phyloP scores from a whole-genome alignment of 2,888 invertebrate species.

The Adelognathus sp. region DNA sequence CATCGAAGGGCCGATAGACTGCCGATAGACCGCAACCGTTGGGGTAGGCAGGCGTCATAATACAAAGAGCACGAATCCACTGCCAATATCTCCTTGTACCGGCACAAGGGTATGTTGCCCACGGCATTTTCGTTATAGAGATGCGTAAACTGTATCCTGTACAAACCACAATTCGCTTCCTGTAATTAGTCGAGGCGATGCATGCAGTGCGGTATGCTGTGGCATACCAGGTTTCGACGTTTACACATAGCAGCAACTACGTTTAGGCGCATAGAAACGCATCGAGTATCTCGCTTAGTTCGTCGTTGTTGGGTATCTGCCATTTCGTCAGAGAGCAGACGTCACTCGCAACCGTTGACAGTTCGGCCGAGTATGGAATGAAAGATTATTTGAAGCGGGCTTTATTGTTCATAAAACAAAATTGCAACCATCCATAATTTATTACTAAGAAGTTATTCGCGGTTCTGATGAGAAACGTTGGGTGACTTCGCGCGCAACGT shows the following conservation, averaged over 20 bases:
- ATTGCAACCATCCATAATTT: no score
- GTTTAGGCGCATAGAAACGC: no score
- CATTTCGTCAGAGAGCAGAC: no score
- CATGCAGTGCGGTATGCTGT: constrained; percentile 14
- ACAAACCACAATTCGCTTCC: constrained; percentile 21
- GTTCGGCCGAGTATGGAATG: no score
- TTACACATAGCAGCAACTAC: not conserved
- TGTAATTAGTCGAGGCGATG: constrained; percentile 20
- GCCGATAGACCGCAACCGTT: not conserved
- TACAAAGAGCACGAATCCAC: not conserved
- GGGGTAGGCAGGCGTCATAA: not conserved
- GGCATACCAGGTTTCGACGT: not conserved
- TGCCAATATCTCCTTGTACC: not conserved
- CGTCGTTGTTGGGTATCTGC: no score
- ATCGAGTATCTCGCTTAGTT: no score
- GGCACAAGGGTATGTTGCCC: not conserved
- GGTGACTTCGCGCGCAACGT: no score
- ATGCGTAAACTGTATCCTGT: constrained; percentile 16
- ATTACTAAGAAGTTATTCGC: no score
- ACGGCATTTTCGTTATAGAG: constrained; percentile 3
- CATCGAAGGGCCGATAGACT: not conserved
- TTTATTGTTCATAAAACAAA: no score
- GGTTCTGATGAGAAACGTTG: no score
- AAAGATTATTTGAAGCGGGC: no score
- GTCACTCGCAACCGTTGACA: no score